These are phyloP conservation scores for Uloborus plumipes DNA, from an alignment of 2,888 invertebrate genomes.

Conservation along the genomic window DNA sequence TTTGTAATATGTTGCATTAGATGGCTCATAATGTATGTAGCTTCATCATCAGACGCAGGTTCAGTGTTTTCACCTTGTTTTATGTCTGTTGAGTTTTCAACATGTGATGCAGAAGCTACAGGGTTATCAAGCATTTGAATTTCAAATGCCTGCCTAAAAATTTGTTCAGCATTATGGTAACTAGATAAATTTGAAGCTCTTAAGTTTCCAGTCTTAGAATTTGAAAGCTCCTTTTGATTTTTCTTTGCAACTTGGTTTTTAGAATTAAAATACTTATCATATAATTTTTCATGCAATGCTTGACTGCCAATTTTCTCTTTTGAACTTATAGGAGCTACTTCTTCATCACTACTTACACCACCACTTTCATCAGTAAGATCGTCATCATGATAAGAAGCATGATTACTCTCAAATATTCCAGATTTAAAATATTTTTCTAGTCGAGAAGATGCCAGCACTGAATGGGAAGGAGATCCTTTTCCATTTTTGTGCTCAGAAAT, in stretches of 20 bases:
- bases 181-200: background rate
- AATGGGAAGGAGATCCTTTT: constrained; percentile 76
- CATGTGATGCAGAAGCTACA: background rate
- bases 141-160: background rate
- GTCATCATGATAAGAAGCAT: constrained; percentile 63
- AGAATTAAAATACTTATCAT: background rate
- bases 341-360: constrained; percentile 61
- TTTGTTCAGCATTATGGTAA: background rate
- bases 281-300: background rate
- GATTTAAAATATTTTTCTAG: constrained; percentile 86
- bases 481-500: constrained; percentile 80
- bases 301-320: constrained; percentile 24
- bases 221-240: background rate
- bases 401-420: constrained; percentile 58
- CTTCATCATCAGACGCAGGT: constrained; percentile 65
- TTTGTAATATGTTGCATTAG: constrained; percentile 66
- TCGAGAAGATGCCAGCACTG: constrained; percentile 85
- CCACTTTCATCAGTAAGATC: constrained; percentile 64
- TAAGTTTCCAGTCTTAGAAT: background rate
- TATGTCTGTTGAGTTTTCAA: background rate
- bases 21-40: constrained; percentile 66
- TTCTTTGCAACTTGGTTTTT: too few species aligned
- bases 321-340: background rate
- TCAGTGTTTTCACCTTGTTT: constrained; percentile 32
- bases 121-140: background rate